A percentile compares a stretch with the other conserved stretches of the same genome.
These are phyloP conservation scores for Tachuris rubrigastra DNA, from an alignment of 2,113 vertebrate genomes.

Conservation along the genomic window DNA sequence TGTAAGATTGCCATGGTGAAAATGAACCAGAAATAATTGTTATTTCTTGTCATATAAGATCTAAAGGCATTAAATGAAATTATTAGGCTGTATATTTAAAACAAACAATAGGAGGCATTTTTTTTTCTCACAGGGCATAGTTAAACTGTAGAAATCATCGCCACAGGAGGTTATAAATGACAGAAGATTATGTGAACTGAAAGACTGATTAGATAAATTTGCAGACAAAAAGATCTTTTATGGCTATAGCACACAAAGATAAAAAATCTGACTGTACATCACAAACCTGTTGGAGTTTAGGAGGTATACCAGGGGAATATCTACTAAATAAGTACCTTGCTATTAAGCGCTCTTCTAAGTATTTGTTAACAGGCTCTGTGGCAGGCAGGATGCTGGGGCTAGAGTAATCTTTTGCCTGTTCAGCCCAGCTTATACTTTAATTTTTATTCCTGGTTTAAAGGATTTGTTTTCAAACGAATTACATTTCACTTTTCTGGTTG, in stretches of 20 bases:
- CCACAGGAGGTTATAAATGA: constrained; percentile 5
- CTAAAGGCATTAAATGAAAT: not conserved
- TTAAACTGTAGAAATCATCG: not conserved
- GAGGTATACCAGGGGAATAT: not conserved
- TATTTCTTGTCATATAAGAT: not conserved
- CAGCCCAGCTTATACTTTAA: not conserved
- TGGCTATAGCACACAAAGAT: not conserved
- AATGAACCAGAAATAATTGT: not conserved
- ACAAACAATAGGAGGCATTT: not conserved
- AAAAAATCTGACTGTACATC: not conserved
- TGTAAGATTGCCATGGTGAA: not conserved
- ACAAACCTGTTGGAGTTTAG: not conserved
- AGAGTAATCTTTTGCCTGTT: not conserved
- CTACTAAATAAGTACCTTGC: not conserved
- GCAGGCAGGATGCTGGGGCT: not conserved
- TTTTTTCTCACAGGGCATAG: not conserved
- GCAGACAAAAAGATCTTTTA: not conserved
- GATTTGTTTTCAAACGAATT: not conserved
- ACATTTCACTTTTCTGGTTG: not conserved
- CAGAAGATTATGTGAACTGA: not conserved
- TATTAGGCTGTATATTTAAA: not conserved
- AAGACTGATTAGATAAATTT: not conserved
- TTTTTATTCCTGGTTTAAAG: not conserved
- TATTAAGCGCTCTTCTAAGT: not conserved
- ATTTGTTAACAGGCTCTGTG: not conserved